Percentiles rank a stretch among this genome's conserved stretches.
These are phyloP conservation scores for Kryptolebias ocellatus DNA, from an alignment of 2,797 vertebrate genomes.

Conservation along the genomic window DNA sequence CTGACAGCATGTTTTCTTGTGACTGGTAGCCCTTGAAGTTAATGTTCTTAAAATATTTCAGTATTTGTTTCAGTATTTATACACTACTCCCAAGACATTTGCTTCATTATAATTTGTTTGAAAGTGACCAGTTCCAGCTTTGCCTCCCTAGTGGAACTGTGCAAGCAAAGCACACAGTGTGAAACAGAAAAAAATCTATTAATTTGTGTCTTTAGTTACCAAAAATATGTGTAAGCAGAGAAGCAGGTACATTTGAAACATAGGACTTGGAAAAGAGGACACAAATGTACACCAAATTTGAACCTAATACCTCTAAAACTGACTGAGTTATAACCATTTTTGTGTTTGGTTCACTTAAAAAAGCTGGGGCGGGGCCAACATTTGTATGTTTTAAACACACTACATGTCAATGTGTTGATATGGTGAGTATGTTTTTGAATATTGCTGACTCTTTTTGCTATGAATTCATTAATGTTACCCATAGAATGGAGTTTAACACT, in stretches of 20 bases:
- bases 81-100: conserved; percentile 46
- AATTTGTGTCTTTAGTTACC: conserved; percentile 21
- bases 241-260: background rate
- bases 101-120: conserved; percentile 66
- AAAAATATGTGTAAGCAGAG: conserved; percentile 18
- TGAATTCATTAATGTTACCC: too few relatives aligned
- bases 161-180: conserved; percentile 38
- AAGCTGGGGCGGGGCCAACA: too few relatives aligned
- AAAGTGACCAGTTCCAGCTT: conserved; percentile 55
- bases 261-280: too few relatives aligned
- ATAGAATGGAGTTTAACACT: too few relatives aligned
- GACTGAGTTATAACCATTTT: too few relatives aligned
- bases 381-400: too few relatives aligned
- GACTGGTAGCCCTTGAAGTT: conserved; percentile 70
- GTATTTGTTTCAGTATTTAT: conserved; percentile 53
- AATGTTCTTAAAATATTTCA: conserved; percentile 57
- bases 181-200: conserved; percentile 30
- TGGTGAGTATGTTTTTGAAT: too few relatives aligned
- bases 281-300: too few relatives aligned
- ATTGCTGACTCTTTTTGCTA: too few relatives aligned
- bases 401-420: too few relatives aligned
- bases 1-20: conserved; percentile 65
- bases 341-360: too few relatives aligned
- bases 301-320: too few relatives aligned
- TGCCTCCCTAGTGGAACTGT: conserved; percentile 48